Evolutionary conservation across 2,888 invertebrate genomes (phyloP).

Genomic region (Salticus scenicus): DNA sequence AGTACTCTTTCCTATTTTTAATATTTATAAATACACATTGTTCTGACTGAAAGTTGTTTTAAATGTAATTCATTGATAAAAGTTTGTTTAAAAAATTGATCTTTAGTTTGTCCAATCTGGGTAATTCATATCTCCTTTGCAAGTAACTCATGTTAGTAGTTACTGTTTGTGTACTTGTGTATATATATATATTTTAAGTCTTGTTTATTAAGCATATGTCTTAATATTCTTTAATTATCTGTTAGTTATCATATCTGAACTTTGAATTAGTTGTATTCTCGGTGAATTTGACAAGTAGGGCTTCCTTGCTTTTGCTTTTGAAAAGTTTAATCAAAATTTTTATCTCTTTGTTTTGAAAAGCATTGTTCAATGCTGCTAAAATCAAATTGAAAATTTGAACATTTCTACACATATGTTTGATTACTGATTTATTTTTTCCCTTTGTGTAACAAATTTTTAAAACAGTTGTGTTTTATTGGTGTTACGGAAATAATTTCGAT

Average conservation of each 20-base stretch:
- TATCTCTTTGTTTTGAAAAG: not conserved
- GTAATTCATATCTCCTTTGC: too few species aligned
- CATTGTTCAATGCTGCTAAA: constrained; percentile 8
- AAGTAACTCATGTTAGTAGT: constrained; percentile 22
- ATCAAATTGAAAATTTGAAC: not conserved
- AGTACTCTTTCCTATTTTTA: too few species aligned
- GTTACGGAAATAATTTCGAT: too few species aligned
- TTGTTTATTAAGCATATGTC: not conserved
- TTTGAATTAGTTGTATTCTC: not conserved
- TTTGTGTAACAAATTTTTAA: too few species aligned
- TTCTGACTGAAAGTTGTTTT: too few species aligned
- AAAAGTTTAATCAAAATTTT: not conserved
- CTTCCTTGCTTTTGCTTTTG: not conserved
- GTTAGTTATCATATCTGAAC: not conserved
- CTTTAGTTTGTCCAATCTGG: too few species aligned
- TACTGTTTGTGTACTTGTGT: constrained; percentile 23
- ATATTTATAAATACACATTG: too few species aligned
- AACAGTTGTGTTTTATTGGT: too few species aligned
- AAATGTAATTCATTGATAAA: too few species aligned
- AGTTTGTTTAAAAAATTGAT: too few species aligned
- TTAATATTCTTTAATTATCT: constrained; percentile 8
- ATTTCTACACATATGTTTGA: too few species aligned
- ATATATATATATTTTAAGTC: not conserved
- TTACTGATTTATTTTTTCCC: too few species aligned
- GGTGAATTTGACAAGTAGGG: not conserved